Percentiles rank a stretch among this genome's conserved stretches.
Evolutionary conservation across 2,797 vertebrate species (phyloP).

Genomic region (Pseudochirops cupreus): DNA sequence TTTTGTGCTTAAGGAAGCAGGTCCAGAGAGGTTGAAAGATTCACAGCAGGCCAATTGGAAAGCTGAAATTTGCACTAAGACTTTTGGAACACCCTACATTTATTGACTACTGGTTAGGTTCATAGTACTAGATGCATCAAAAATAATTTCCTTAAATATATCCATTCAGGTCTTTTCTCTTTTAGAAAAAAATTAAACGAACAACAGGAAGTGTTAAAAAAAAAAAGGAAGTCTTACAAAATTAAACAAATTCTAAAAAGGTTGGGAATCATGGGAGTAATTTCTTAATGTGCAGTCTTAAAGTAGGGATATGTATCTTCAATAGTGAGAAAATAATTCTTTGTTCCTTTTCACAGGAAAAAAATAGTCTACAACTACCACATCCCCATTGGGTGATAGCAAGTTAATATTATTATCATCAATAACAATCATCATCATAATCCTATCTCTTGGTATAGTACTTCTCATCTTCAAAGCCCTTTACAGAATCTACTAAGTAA

Average conservation of each 20-base stretch:
- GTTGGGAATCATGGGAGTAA: slow-evolving; percentile 1
- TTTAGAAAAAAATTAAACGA: slow-evolving; percentile 15
- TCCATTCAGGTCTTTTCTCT: neutral
- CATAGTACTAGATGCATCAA: neutral
- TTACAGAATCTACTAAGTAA: slow-evolving; percentile 17
- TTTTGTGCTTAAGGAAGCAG: neutral
- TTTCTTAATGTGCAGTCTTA: slow-evolving; percentile 20
- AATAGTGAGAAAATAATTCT: neutral
- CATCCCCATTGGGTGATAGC: slow-evolving; percentile 79
- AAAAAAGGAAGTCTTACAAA: neutral
- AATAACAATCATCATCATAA: slow-evolving; percentile 83
- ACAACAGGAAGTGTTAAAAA: neutral
- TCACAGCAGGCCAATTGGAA: neutral
- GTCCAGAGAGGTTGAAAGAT: neutral
- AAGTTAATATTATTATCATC: slow-evolving; percentile 78
- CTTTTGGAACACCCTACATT: neutral
- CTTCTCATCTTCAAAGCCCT: slow-evolving; percentile 30
- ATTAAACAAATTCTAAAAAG: slow-evolving; percentile 1
- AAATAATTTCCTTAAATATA: slow-evolving; percentile 21
- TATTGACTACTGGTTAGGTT: neutral
- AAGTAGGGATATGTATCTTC: neutral
- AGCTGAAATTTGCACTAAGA: neutral
- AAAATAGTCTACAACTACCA: slow-evolving; percentile 77
- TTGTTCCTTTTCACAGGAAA: slow-evolving; percentile 47
- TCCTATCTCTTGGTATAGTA: slow-evolving; percentile 23